Conservation (phyloP, 2,797 vertebrate species). For the Neosilurus mollespiculum region DNA sequence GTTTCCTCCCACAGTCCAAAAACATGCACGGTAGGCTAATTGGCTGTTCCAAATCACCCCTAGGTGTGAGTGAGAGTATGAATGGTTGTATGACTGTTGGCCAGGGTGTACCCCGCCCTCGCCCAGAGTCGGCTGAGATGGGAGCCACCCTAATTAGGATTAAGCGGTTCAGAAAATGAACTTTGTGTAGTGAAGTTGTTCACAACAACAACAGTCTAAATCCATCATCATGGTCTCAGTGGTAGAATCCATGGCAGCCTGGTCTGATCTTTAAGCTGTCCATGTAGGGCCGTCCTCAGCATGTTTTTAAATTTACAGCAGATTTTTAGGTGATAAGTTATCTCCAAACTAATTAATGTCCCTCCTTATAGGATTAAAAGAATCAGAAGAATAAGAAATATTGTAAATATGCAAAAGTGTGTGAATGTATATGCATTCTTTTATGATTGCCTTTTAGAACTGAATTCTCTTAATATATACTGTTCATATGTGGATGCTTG, state of each 20-base stretch:
- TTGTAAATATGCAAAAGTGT: not conserved
- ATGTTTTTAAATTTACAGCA: not conserved
- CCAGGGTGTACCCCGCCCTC: too few relatives aligned
- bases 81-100: too few relatives aligned
- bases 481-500: not conserved
- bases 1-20: too few relatives aligned
- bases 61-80: too few relatives aligned
- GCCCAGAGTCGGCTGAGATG: too few relatives aligned
- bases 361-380: not conserved
- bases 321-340: not conserved
- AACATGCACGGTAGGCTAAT: too few relatives aligned
- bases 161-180: too few relatives aligned
- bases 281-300: not conserved
- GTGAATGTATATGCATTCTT: not conserved
- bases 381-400: not conserved
- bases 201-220: too few relatives aligned
- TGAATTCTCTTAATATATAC: not conserved
- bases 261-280: not conserved
- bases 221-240: too few relatives aligned
- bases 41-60: too few relatives aligned
- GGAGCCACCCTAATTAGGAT: too few relatives aligned
- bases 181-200: too few relatives aligned
- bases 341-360: not conserved
- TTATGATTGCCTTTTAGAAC: not conserved
- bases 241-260: not conserved